Evolutionary conservation across 2,888 invertebrate species (phyloP), one percentile per base, ranked within the genome.

Genomic region (Cryptocheilus praepositus): DNA sequence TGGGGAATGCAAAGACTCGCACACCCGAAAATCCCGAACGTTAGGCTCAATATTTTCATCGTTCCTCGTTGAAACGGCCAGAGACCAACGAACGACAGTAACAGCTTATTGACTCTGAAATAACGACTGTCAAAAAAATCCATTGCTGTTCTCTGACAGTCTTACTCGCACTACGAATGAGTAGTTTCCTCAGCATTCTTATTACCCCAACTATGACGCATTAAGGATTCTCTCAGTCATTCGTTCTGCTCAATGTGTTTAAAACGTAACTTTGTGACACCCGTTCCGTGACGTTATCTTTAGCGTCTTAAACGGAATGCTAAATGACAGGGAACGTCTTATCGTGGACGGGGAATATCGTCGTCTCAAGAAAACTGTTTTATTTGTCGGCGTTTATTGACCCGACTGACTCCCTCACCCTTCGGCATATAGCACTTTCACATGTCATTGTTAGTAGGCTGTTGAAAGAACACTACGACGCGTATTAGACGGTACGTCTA

Each of bases 121-220:
- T 52, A 52, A 21, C 16, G 52, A 13, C 8, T 52, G 8, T 52
- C 52, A 18, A 52, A 52, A 19, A 52, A 52, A 52, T 52, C 52
- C 52, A 52, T 52, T 13, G 15, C 21, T 15, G 18, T 4, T 5
- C 25, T 5, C 5, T 11, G 52, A 52, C 3, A 3, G 21, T 52
- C n/a, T 4, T 2, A 13, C 1, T 11, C 3, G 13, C 16, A 18
- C 18, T 52, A 4, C 52, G 18, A 16, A 7, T 25, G 25, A 2
- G 3, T 25, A 16, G 3, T 8, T 15, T 3, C 8, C 16, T 15
- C 45, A 3, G 25, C 5, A 25, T 25, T 25, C 45, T 45, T 45
- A n/a, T 16, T 16, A n/a, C 45, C 45, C 45, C 15, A 4, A 15
- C 16, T 16, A 3, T 7, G 16, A n/a, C 45, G 3, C 45, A 45